Conservation (phyloP, 37 sponge, comb jelly and placozoan species). For the Aplysina aerophoba region DNA sequence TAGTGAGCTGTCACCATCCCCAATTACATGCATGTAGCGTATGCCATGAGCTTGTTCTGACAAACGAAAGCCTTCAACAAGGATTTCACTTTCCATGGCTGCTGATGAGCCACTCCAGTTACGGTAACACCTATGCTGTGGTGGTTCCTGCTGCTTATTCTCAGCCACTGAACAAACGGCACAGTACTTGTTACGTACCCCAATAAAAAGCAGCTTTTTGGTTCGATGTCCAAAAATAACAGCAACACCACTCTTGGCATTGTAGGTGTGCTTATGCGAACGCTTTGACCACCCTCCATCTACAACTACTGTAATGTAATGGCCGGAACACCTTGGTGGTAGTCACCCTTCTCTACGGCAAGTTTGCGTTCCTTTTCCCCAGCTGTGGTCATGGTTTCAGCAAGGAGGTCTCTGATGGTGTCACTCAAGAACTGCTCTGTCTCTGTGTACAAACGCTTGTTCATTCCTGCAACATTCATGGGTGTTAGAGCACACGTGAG, state of each 20-base stretch:
- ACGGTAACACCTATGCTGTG: neutral
- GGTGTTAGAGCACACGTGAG: no score
- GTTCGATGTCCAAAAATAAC: constrained; percentile 59
- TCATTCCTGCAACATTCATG: constrained; percentile 52
- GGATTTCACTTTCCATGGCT: constrained; percentile 29
- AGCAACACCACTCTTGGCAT: constrained; percentile 70
- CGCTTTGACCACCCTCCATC: constrained; percentile 73
- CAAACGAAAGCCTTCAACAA: constrained; percentile 37
- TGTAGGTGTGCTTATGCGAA: constrained; percentile 64
- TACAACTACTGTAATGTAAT: constrained; percentile 53
- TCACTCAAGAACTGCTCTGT: constrained; percentile 44
- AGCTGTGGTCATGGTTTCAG: constrained; percentile 22
- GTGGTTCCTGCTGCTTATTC: neutral
- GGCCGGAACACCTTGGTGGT: constrained; percentile 53
- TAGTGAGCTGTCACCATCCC: no score
- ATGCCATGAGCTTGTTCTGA: no score
- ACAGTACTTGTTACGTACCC: constrained; percentile 67
- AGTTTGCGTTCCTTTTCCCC: constrained; percentile 26
- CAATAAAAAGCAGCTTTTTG: constrained; percentile 45
- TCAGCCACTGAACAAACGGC: constrained; percentile 28
- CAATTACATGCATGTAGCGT: no score
- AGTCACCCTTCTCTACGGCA: constrained; percentile 36
- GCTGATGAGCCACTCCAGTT: constrained; percentile 22
- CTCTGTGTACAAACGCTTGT: constrained; percentile 24
- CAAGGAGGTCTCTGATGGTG: constrained; percentile 15